Base-by-base conservation (phyloP, 2,888 invertebrate genomes). In the Allophyes oxyacanthae region DNA sequence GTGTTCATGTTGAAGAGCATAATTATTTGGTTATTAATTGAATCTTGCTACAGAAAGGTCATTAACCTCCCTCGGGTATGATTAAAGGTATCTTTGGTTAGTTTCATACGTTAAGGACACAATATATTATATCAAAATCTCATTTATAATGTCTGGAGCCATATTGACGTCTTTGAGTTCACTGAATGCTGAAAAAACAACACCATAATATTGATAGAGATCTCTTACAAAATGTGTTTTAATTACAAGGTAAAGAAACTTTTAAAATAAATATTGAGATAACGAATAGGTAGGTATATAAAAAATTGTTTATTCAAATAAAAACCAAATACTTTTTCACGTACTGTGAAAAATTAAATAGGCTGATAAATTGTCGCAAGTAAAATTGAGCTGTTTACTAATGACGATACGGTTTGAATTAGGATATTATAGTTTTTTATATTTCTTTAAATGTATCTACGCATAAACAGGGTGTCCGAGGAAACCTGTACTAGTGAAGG, bases 61-160 rank as follows among this genome's bases (percentile, higher is more conserved):
- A 34, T n/a, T 30, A 34, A 50, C 20, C 50, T 25, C 6, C 20
- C 50, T 25, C 6, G 11, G 30, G 20, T 38, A 14, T 28, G 28
- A 32, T 13, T 13, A 58, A 7, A 7, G 45, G 2, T 14, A 33
- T 43, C 34, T 43, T 40, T 11, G 41, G 34, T 0, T 44, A 14
- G 14, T 44, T 49, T 38, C 1, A 40, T n/a, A 40, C 44, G 49
- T 38, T 42, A 49, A 44, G 32, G n/a, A 46, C 7, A 20, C 10
- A 55, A 10, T n/a, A 3, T 25, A 11, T 33, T 33, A 14, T 30
- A 43, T 32, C 15, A 36, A 36, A 64, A 37, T 32, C 36, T 4
- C 36, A 10, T 8, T 25, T 45, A 28, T 14, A 60, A 41, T 40
- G 25, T 36, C 32, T 34, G 33, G 0, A 25, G 37, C 9, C 9